Percentiles rank a stretch among this genome's conserved stretches.
Evolutionary conservation across 2,113 vertebrate species (phyloP).

Genomic region (Gorilla gorilla): DNA sequence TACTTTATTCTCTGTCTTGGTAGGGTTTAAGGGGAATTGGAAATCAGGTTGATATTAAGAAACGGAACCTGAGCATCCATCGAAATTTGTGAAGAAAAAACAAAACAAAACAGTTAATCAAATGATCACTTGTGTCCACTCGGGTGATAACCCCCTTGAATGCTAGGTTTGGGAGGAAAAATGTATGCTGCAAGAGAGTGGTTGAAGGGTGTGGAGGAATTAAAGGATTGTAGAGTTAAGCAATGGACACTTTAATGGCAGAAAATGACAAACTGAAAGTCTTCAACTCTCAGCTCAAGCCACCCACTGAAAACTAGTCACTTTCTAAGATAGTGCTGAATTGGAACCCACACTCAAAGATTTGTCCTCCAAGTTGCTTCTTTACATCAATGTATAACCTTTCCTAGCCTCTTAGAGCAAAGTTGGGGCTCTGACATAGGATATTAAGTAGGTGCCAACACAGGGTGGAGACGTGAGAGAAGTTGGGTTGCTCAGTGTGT

Average conservation of each 20-base stretch:
- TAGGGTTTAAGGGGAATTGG: background rate
- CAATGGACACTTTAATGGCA: background rate
- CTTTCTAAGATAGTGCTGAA: background rate
- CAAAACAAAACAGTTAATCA: background rate
- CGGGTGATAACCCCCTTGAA: background rate
- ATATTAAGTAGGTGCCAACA: background rate
- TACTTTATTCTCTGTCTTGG: background rate
- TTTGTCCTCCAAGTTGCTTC: background rate
- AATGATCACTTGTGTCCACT: background rate
- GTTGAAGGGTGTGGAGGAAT: background rate
- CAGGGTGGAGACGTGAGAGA: background rate
- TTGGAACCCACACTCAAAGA: background rate
- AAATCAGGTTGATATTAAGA: background rate
- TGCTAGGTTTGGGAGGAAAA: background rate
- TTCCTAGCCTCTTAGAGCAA: background rate
- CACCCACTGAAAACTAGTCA: background rate
- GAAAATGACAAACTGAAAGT: background rate
- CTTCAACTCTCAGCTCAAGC: conserved; percentile 9
- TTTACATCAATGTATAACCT: background rate
- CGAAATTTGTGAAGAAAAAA: background rate
- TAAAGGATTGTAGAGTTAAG: background rate
- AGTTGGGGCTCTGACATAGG: background rate
- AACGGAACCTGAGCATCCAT: background rate
- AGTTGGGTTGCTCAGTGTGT: background rate
- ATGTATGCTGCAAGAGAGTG: background rate